A percentile compares a stretch with the other conserved stretches of the same genome.
Conservation (phyloP, 2,113 vertebrate genomes). For the Corythaeola cristata region DNA sequence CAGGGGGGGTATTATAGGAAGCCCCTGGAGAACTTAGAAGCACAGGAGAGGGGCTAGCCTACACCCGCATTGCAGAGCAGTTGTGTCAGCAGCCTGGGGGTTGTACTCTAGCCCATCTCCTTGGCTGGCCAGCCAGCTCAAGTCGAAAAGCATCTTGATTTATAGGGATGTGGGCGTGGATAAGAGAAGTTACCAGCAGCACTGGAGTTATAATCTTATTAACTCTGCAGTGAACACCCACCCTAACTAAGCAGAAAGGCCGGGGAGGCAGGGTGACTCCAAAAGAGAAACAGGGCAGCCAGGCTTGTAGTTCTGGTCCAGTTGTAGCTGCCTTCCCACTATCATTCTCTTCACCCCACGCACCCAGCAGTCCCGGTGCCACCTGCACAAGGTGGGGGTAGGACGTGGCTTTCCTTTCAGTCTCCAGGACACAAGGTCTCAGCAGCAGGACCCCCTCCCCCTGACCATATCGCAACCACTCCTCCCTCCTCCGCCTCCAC, state of each 20-base stretch:
- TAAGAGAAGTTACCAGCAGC: constrained; percentile 20
- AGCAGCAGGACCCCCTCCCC: not conserved
- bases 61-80: not conserved
- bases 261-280: not conserved
- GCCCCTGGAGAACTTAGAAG: not conserved
- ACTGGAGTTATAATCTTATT: constrained; percentile 31
- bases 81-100: not conserved
- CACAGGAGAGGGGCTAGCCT: not conserved
- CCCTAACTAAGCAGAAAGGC: not conserved
- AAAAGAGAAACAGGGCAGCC: not conserved
- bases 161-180: constrained; percentile 23
- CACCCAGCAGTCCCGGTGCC: not conserved
- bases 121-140: not conserved
- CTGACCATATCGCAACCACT: not conserved
- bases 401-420: not conserved
- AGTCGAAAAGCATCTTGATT: not conserved
- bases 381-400: not conserved
- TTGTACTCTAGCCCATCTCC: constrained; percentile 1
- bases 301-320: not conserved
- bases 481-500: not conserved
- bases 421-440: not conserved
- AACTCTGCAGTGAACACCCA: constrained; percentile 25
- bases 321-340: not conserved
- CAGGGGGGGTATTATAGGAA: not conserved
- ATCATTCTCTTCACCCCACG: not conserved